These are phyloP conservation scores for Gibbula magus DNA, from an alignment of 2,888 invertebrate species.

Conservation along the genomic window DNA sequence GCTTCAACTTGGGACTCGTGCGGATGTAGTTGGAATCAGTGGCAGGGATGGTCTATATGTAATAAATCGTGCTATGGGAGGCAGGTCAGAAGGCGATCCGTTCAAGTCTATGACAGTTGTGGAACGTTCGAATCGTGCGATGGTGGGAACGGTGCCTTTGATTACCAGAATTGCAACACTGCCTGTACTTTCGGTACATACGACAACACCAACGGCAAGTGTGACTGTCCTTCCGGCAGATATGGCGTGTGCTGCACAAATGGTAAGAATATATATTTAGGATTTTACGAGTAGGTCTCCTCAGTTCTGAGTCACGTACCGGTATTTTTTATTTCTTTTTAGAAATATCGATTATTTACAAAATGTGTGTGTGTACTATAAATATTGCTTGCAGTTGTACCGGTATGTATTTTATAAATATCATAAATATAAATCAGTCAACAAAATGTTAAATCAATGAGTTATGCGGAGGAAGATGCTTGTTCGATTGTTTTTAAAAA, in stretches of 20 bases:
- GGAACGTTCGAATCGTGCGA: background rate
- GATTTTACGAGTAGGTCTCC: too few relatives aligned
- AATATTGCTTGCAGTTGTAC: too few relatives aligned
- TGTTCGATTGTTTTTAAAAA: too few relatives aligned
- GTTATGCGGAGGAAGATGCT: too few relatives aligned
- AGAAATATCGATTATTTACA: too few relatives aligned
- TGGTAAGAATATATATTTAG: background rate
- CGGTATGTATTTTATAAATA: too few relatives aligned
- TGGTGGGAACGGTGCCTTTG: background rate
- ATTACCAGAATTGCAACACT: background rate
- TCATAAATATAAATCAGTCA: too few relatives aligned
- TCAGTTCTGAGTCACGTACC: too few relatives aligned
- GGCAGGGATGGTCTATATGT: constrained; percentile 8
- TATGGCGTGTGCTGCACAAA: constrained; percentile 4
- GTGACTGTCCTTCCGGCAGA: background rate
- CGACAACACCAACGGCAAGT: background rate
- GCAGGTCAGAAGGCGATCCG: background rate
- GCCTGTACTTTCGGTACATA: background rate
- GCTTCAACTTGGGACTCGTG: constrained; percentile 7
- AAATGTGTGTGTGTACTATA: too few relatives aligned
- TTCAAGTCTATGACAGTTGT: background rate
- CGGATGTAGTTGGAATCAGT: background rate
- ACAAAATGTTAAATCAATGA: too few relatives aligned
- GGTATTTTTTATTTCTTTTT: too few relatives aligned
- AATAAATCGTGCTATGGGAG: background rate